Conservation (phyloP, 2,797 vertebrate species). For the Helostoma temminkii region DNA sequence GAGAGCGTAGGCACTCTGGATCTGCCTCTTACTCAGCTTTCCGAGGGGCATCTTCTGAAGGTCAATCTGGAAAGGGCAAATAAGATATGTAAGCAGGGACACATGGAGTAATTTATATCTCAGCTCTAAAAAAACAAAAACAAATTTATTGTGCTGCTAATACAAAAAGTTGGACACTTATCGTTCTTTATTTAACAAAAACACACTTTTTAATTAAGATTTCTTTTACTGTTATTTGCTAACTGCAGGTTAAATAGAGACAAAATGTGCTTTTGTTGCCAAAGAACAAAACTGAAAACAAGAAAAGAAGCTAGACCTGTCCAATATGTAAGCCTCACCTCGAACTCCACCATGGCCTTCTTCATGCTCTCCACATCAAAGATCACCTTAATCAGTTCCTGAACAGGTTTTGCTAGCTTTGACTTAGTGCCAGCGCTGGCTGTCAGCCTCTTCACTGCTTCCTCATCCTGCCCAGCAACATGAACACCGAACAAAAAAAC, state of each 20-base stretch:
- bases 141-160: not conserved
- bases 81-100: accelerated
- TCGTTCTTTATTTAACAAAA: not conserved
- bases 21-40: constrained; percentile 97
- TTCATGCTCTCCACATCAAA: constrained; percentile 99
- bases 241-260: no score
- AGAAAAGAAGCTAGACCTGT: not conserved
- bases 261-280: not conserved
- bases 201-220: not conserved
- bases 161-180: not conserved
- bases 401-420: constrained; percentile 90
- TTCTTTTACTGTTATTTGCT: not conserved
- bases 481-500: not conserved
- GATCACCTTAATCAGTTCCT: constrained; percentile 95
- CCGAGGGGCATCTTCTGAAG: constrained; percentile 99
- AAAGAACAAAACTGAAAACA: not conserved
- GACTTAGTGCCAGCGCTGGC: constrained; percentile 92
- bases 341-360: constrained; percentile 99
- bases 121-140: not conserved
- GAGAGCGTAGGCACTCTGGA: constrained; percentile 96
- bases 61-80: constrained; percentile 88
- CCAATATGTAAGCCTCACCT: constrained; percentile 89
- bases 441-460: constrained; percentile 93
- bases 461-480: constrained; percentile 89
- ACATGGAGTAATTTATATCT: not conserved